Evolutionary conservation across 2,113 vertebrate genomes (phyloP).

Genomic region (Xenus cinereus): DNA sequence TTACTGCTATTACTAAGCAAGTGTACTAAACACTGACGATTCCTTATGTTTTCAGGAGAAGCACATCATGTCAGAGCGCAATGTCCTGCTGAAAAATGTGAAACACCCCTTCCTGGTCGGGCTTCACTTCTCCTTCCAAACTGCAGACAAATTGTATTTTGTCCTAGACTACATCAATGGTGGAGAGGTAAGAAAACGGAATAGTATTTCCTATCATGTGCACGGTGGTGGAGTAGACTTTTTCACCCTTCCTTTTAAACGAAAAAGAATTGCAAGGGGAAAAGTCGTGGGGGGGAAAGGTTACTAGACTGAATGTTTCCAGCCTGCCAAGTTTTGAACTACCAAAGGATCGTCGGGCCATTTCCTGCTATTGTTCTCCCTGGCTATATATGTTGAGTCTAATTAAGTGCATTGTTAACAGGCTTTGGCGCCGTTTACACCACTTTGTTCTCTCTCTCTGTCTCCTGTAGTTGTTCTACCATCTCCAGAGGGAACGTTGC

Average conservation of each 20-base stretch:
- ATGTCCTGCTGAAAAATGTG: constrained; percentile 95
- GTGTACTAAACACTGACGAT: background rate
- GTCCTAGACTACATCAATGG: constrained; percentile 98
- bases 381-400: constrained; percentile 48
- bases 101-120: constrained; percentile 98
- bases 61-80: constrained; percentile 98
- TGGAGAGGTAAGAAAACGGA: constrained; percentile 84
- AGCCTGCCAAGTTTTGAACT: constrained; percentile 47
- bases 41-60: constrained; percentile 84
- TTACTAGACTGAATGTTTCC: constrained; percentile 73
- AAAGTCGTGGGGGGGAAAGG: constrained; percentile 11
- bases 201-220: constrained; percentile 70
- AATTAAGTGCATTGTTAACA: constrained; percentile 66
- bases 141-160: constrained; percentile 95
- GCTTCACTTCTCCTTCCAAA: constrained; percentile 97
- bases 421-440: constrained; percentile 14
- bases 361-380: constrained; percentile 74
- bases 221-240: background rate
- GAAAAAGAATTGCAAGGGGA: constrained; percentile 71
- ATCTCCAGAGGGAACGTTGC: constrained; percentile 96
- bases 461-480: constrained; percentile 92
- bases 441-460: constrained; percentile 48
- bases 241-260: constrained; percentile 55
- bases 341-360: constrained; percentile 43
- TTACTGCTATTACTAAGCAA: background rate